Conservation (phyloP, 2,888 invertebrate species). For the Dicroscelio sp. region DNA sequence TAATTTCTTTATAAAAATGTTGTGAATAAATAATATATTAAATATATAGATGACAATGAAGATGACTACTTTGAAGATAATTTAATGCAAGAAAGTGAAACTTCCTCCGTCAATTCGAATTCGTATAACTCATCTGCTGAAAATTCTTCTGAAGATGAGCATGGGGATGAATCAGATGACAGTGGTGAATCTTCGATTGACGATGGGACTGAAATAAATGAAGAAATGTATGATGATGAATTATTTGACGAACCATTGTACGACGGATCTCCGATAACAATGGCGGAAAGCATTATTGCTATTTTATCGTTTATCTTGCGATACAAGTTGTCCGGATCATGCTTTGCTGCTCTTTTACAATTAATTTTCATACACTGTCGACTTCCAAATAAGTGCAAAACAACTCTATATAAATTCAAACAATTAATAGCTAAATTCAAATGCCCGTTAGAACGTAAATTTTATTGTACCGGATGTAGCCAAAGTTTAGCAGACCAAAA, state of each 20-base stretch:
- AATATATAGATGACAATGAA: no score
- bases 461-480: conserved; percentile 16
- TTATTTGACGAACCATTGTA: not conserved
- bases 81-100: no score
- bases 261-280: not conserved
- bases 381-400: conserved; percentile 11
- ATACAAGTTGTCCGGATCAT: not conserved
- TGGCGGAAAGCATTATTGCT: conserved; percentile 14
- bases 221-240: no score
- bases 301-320: not conserved
- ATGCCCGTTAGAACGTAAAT: conserved; percentile 17
- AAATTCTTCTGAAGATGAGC: no score
- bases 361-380: conserved; percentile 9
- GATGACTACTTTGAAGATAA: no score
- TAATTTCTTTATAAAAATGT: no score
- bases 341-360: not conserved
- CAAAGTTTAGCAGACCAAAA: not conserved
- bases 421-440: conserved; percentile 19
- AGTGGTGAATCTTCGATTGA: no score
- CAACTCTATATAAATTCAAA: conserved; percentile 32
- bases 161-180: no score
- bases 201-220: no score
- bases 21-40: no score
- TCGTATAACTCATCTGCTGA: no score
- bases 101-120: no score